These are phyloP conservation scores for Ispidina lecontei DNA, from an alignment of 2,797 vertebrate genomes.

Conservation along the genomic window DNA sequence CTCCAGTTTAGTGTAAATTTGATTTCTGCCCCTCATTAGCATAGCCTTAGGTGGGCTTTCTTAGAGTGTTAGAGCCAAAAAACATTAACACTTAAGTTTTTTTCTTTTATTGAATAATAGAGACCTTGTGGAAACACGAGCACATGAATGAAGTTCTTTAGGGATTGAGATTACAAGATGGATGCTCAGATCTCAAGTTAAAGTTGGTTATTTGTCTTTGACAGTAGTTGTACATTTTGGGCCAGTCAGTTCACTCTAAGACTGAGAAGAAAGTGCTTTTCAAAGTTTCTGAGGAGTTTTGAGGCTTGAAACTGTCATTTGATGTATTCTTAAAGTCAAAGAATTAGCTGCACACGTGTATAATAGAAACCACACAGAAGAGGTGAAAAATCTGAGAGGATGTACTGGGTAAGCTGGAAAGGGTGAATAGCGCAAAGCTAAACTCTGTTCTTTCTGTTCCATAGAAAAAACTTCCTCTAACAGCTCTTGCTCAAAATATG, in stretches of 20 bases:
- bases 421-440: background rate
- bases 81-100: background rate
- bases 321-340: background rate
- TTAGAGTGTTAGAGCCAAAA: background rate
- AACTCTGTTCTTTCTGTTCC: slow-evolving; percentile 49
- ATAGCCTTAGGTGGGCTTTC: background rate
- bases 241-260: background rate
- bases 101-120: background rate
- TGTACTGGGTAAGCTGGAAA: background rate
- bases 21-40: background rate
- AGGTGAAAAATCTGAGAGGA: background rate
- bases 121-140: background rate
- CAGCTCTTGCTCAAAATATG: slow-evolving; percentile 93
- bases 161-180: background rate
- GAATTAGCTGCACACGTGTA: background rate
- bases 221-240: background rate
- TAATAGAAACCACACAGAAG: background rate
- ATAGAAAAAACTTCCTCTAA: slow-evolving; percentile 95
- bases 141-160: background rate
- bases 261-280: background rate
- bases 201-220: background rate
- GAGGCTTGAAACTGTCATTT: background rate
- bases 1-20: background rate
- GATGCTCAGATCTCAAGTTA: background rate
- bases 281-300: background rate